Evolutionary conservation across 2,888 invertebrate genomes (phyloP).

Genomic region (Cheiracanthium punctorium): DNA sequence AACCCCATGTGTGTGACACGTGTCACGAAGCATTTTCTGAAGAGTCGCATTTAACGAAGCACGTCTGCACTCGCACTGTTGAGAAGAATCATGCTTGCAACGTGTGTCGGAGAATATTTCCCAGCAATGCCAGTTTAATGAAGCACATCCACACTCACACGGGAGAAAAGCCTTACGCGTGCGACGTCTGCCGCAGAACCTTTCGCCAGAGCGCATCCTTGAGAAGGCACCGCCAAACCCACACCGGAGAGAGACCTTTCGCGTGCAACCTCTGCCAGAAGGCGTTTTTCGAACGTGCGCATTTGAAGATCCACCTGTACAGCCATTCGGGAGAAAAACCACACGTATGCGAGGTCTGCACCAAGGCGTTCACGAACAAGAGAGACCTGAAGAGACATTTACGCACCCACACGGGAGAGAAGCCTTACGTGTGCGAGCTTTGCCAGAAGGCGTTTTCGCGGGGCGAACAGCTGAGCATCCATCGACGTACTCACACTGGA

Average conservation of each 20-base stretch:
- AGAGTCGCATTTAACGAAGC: no score
- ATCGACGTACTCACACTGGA: no score
- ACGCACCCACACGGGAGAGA: conserved; percentile 5
- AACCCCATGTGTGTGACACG: no score
- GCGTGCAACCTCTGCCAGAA: conserved; percentile 26
- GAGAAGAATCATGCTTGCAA: no score
- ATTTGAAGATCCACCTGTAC: not conserved
- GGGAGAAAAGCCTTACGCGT: conserved; percentile 19
- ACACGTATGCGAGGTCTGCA: conserved; percentile 14
- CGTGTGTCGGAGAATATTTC: no score
- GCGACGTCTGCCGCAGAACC: conserved; percentile 20
- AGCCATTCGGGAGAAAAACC: not conserved
- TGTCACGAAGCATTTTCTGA: no score
- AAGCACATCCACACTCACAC: not conserved
- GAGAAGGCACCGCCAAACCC: not conserved
- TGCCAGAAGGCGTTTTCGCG: conserved; percentile 21
- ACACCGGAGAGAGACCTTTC: conserved; percentile 26
- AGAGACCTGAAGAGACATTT: conserved; percentile 2
- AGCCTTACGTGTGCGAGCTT: conserved; percentile 16
- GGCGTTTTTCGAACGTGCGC: not conserved
- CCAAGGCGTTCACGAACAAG: conserved; percentile 1
- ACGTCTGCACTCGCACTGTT: no score
- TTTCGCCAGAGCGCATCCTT: conserved; percentile 26
- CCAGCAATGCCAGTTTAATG: no score
- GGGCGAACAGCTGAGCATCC: no score